Evolutionary conservation across 2,113 vertebrate genomes (phyloP).

Genomic region (Nesospiza acunhae): DNA sequence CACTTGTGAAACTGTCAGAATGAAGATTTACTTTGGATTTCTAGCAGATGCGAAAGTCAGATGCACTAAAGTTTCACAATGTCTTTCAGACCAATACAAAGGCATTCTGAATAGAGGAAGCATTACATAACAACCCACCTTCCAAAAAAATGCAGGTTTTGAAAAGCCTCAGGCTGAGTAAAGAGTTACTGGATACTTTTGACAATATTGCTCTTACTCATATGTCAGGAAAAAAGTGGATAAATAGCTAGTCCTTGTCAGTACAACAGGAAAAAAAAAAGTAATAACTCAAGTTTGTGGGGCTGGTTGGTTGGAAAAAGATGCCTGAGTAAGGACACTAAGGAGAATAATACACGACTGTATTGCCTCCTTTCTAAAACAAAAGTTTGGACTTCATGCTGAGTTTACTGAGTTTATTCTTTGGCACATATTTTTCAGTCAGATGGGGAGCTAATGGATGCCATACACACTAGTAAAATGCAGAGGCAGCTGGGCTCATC

Average conservation of each 20-base stretch:
- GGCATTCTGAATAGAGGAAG: not conserved
- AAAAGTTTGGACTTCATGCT: not conserved
- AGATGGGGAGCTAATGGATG: not conserved
- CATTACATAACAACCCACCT: not conserved
- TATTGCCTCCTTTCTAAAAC: not conserved
- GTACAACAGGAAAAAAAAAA: not conserved
- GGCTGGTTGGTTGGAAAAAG: not conserved
- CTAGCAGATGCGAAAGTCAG: not conserved
- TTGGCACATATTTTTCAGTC: not conserved
- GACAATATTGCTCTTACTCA: not conserved
- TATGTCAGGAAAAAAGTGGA: not conserved
- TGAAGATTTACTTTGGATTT: not conserved
- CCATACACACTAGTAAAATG: not conserved
- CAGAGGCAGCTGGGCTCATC: not conserved
- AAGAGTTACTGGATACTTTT: not conserved
- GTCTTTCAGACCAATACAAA: not conserved
- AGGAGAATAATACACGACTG: not conserved
- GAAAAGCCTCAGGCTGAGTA: not conserved
- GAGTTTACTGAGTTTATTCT: not conserved
- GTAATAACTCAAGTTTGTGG: not conserved
- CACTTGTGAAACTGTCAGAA: not conserved
- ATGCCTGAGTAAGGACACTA: not conserved
- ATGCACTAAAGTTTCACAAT: not conserved
- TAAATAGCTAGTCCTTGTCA: not conserved
- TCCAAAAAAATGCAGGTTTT: not conserved